These are phyloP conservation scores for Papilio glaucus DNA, from an alignment of 1,140 invertebrate species.

Conservation along the genomic window DNA sequence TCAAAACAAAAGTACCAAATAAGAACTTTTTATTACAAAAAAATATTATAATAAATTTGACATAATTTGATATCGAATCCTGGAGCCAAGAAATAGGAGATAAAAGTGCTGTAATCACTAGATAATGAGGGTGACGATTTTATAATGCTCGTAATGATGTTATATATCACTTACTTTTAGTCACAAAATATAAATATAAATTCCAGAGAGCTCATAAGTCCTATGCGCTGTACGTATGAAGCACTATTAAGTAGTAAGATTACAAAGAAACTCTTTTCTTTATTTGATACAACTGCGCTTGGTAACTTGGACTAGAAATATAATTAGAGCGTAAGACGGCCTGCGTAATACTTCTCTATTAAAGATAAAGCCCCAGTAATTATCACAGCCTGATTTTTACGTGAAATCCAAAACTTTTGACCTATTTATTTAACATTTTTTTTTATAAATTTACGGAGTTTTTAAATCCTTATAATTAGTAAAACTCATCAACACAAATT, in stretches of 20 bases:
- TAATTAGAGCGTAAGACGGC: constrained; percentile 7
- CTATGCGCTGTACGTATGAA: not conserved
- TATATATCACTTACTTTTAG: too few species aligned
- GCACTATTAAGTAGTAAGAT: not conserved
- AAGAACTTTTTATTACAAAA: too few species aligned
- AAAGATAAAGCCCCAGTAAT: constrained; percentile 6
- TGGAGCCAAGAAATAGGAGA: too few species aligned
- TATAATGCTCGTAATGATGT: too few species aligned
- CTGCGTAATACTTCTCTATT: not conserved
- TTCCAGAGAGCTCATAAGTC: not conserved
- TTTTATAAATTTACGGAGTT: not conserved
- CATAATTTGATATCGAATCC: too few species aligned
- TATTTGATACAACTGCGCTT: constrained; percentile 12
- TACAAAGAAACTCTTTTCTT: constrained; percentile 16
- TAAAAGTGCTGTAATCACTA: too few species aligned
- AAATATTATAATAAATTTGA: too few species aligned
- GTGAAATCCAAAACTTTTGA: not conserved
- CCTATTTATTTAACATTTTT: not conserved
- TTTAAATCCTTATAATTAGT: too few species aligned
- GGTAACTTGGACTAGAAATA: not conserved
- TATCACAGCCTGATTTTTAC: constrained; percentile 11
- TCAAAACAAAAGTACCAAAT: too few species aligned
- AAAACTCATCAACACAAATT: too few species aligned
- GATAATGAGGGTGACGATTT: too few species aligned
- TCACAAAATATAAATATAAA: not conserved